phyloP scores from a whole-genome alignment of 2,888 invertebrate species.

The Pristionchus japonicus region DNA sequence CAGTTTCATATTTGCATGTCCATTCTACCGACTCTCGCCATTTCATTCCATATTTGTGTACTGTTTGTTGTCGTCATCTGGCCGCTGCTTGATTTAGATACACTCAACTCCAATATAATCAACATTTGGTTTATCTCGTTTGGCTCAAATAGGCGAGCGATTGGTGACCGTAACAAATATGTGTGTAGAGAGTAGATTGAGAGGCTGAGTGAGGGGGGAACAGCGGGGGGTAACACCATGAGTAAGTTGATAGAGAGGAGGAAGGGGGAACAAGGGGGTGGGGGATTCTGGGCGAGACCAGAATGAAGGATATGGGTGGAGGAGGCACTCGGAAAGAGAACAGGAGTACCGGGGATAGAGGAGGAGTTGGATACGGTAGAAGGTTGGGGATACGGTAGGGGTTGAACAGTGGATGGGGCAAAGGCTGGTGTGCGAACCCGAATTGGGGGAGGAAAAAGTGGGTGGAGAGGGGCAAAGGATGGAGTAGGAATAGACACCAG shows the following conservation, averaged over 20 bases:
- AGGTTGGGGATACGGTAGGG: not conserved
- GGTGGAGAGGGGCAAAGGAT: constrained; percentile 12
- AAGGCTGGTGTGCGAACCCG: constrained; percentile 25
- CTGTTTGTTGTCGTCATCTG: no score
- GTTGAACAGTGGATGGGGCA: not conserved
- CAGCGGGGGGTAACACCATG: not conserved
- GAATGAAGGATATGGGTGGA: constrained; percentile 11
- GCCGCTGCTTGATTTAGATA: no score
- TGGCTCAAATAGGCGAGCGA: not conserved
- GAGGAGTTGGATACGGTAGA: constrained; percentile 8
- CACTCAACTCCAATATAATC: not conserved
- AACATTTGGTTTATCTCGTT: constrained; percentile 38
- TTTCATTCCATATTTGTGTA: not conserved
- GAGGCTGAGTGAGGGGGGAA: not conserved
- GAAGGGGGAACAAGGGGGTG: not conserved
- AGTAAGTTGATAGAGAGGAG: not conserved
- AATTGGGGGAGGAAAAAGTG: constrained; percentile 43
- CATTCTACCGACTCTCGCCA: not conserved
- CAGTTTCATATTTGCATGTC: no score
- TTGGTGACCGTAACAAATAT: constrained; percentile 39
- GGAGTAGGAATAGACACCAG: constrained; percentile 40
- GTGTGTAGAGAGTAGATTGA: constrained; percentile 31
- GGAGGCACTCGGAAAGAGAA: constrained; percentile 13
- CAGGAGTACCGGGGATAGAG: constrained; percentile 21
- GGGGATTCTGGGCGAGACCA: not conserved